These are phyloP conservation scores for Dasyprocta punctata DNA, from an alignment of 2,113 vertebrate genomes.

Conservation along the genomic window DNA sequence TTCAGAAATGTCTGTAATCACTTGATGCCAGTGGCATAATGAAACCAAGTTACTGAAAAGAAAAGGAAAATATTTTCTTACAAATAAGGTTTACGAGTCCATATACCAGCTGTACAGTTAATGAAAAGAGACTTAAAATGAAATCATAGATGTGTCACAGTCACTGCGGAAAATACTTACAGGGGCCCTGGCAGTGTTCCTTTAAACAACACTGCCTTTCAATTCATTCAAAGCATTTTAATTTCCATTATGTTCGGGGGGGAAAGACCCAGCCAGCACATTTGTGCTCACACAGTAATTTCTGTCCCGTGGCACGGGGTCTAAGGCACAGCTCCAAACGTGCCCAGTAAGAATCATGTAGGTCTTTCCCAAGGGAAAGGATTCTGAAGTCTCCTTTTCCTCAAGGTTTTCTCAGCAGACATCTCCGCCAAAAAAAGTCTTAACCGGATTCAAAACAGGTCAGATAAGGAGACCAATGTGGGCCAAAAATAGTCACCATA, in stretches of 20 bases:
- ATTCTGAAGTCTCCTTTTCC: background rate
- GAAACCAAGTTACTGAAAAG: slow-evolving; percentile 8
- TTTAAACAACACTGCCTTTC: slow-evolving; percentile 44
- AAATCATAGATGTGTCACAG: slow-evolving; percentile 50
- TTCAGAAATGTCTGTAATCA: slow-evolving; percentile 43
- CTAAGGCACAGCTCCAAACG: slow-evolving; percentile 53
- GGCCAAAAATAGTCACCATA: slow-evolving; percentile 40
- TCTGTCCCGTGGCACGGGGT: slow-evolving; percentile 18
- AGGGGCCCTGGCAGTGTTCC: background rate
- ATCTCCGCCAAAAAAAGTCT: background rate
- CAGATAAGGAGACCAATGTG: slow-evolving; percentile 40
- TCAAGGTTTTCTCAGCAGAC: slow-evolving; percentile 21
- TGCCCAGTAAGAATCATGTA: background rate
- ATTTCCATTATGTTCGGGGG: slow-evolving; percentile 46
- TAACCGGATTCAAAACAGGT: slow-evolving; percentile 53
- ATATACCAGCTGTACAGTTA: background rate
- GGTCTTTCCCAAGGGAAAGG: background rate
- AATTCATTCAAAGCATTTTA: slow-evolving; percentile 57
- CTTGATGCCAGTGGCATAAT: background rate
- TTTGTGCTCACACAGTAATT: slow-evolving; percentile 54
- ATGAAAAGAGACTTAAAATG: slow-evolving; percentile 49
- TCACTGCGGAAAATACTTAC: slow-evolving; percentile 22
- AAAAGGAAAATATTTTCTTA: slow-evolving; percentile 39
- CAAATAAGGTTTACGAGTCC: background rate
- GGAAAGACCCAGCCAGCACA: background rate